Conservation (phyloP, 1,140 invertebrate species). For the Pseudomyrmex cubaensis region DNA sequence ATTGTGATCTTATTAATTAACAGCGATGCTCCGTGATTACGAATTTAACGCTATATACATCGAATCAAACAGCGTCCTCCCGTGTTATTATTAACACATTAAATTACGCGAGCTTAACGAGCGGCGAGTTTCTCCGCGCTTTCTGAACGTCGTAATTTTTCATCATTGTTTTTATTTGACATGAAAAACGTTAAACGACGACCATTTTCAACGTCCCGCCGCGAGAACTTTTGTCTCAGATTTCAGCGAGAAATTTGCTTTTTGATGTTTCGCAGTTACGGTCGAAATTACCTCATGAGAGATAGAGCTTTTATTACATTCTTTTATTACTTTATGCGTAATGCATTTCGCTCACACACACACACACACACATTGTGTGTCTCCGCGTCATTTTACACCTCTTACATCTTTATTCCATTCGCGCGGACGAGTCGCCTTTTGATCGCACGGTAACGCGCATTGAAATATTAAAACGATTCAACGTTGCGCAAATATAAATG, state of each 20-base stretch:
- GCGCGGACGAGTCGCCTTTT: not conserved
- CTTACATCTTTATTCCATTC: constrained; percentile 18
- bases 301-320: constrained; percentile 25
- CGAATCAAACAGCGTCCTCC: not conserved
- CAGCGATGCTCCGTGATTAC: constrained; percentile 16
- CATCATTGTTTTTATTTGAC: not conserved
- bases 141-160: too few species aligned
- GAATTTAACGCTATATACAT: constrained; percentile 13
- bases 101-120: not conserved
- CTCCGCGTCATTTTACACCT: not conserved
- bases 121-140: too few species aligned
- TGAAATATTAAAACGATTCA: constrained; percentile 41
- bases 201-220: not conserved
- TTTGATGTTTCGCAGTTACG: not conserved
- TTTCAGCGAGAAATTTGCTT: not conserved
- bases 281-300: constrained; percentile 7
- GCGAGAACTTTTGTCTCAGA: constrained; percentile 1
- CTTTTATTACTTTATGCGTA: constrained; percentile 8
- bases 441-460: constrained; percentile 5
- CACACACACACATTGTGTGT: too few species aligned
- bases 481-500: constrained; percentile 37
- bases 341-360: not conserved
- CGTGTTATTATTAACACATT: constrained; percentile 24
- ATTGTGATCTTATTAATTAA: constrained; percentile 59
- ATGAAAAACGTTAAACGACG: not conserved